Base-by-base conservation (phyloP, 2,113 vertebrate species). In the Deroptyus accipitrinus region DNA sequence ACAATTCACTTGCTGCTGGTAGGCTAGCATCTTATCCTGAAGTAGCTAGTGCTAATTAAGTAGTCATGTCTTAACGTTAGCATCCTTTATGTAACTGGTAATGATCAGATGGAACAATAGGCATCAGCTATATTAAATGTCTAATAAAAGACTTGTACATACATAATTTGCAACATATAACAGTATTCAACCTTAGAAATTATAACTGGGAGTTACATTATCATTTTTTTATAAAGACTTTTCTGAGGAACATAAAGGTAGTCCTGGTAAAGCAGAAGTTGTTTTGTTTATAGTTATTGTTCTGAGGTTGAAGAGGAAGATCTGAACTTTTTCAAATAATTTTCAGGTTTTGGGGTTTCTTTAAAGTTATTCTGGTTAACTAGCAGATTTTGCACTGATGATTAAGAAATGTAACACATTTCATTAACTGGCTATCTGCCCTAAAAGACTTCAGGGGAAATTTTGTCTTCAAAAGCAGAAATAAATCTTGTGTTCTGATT, bases 1-100 rank as follows among this genome's bases (percentile, higher is more conserved):
- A 59, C 42, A 86, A 63, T 8, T 75, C 46, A 80, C 94, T 95
- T 94, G 51, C 51, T 69, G 20, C 49, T 80, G 24, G 27, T 83
- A 86, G 30, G 22, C 24, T 91, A 54, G 28, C 16, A 67, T 82
- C 44, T 87, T 59, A 70, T 80, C n/a, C 63, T 54, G 69, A 83
- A 91, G 39, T n/a, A 90, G 63, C 62, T 28, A 54, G 27, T 64
- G 54, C 15, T 92, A 89, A 92, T 87, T 81, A 94, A 92, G 39
- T 91, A 88, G 54, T 67, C 59, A 74, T 63, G n/a, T 51, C 46
- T 68, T 84, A 92, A 85, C 35, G 66, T 81, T 86, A 81, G 41
- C 31, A 63, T 54, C 15, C 30, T 74, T 91, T 91, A 63, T 90
- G 87, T 94, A 77, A 79, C 51, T 91, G n/a, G n/a, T 83, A 94